Base-by-base conservation (phyloP, 2,113 vertebrate genomes). In the Larimichthys polyactis region DNA sequence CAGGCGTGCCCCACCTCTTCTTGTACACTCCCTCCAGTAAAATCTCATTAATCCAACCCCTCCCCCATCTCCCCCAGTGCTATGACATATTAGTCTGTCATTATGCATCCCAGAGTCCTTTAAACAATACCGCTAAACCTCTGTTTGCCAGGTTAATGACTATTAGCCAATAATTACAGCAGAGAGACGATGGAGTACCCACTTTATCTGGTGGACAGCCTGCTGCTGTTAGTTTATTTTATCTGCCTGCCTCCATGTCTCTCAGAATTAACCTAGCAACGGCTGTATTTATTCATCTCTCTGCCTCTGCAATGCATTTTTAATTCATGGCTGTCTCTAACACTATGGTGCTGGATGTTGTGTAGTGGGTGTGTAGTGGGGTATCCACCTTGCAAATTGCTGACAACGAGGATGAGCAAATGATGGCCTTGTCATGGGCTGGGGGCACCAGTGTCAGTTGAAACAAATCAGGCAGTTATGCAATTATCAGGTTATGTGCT, bases 41-140 rank as follows among this genome's bases (percentile, higher is more conserved):
- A 94, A 94, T 91, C 94, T 95, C 95, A 95, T 95, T 95, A 95
- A 96, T 96, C 92, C 87, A 86, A 86, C 76, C 95, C 86, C 89
- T 91, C 96, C 91, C 90, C 88, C 91, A 71, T 79, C 95, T 85
- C 87, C 96, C 97, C 96, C 95, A 95, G 96, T 92, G 96, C 96
- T 97, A 97, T 99, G 98, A 99, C 98, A 97, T 97, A 99, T 99
- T 98, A 98, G 96, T 97, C 97, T 99, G 97, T 99, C 98, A 99
- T 99, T 98, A 98, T 94, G 95, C 97, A 97, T 98, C 97, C 97
- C 96, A 94, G 96, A 97, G 96, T 97, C 97, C 97, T 97, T 97
- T 97, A 97, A 98, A 98, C 97, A 98, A 98, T 97, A 96, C 96
- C 95, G 95, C 96, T 97, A 98, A 99, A 98, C 97, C 97, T 97